Base-by-base conservation (phyloP, 2,888 invertebrate species). In the Conistra vaccinii region DNA sequence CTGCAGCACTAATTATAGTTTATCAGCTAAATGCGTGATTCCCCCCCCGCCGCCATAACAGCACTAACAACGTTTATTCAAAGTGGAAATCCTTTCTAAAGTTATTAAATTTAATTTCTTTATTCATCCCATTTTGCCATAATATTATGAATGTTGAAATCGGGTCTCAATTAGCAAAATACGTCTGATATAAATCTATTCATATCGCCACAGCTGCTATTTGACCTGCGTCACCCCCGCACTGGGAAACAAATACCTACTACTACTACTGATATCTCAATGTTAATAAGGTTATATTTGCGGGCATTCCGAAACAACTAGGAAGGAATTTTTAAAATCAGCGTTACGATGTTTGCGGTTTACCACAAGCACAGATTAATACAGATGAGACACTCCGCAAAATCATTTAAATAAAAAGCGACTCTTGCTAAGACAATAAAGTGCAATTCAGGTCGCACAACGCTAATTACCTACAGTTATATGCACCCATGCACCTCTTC, bases 211-310 rank as follows among this genome's bases (percentile, higher is more conserved):
- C 20, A 61, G 32, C 51, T 45, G 39, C 51, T 57, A 29, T n/a
- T 12, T 76, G 60, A 53, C 60, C 26, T 26, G 14, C 29, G n/a
- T 42, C 17, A 53, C 71, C 72, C 45, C 17, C 7, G 20, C 20
- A 35, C 51, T 51, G 32, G 32, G 26, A 51, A 51, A 48, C 23
- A 48, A 48, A 65, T 65, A 48, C 23, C 32, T 20, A 55, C 53
- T 32, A 45, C 39, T 77, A 77, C 32, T 20, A 55, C 53, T 32
- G 53, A 48, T 77, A 77, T 69, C n/a, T 62, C 45, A 62, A 70
- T 39, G 76, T 70, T n/a, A 78, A 10, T 53, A 55, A 76, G 45
- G 42, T 61, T 61, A 76, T 1, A 48, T 45, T 48, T 10, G 42
- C 14, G 14, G 35, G 17, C 20, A 14, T 53, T 29, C 20, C 45